phyloP scores from a whole-genome alignment of 2,797 vertebrate species.

The Perodicticus potto region DNA sequence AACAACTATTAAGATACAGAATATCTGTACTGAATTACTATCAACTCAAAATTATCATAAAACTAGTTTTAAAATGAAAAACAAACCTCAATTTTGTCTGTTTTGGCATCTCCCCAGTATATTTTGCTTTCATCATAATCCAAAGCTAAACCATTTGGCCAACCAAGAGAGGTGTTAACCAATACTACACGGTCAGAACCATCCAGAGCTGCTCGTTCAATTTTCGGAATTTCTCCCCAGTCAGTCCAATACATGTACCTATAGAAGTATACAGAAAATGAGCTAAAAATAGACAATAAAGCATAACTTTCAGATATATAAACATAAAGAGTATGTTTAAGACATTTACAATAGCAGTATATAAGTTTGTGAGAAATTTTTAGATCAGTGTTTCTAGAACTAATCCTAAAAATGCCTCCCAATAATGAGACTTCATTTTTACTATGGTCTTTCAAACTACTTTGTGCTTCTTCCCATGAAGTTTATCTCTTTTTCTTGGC shows the following conservation, averaged over 20 bases:
- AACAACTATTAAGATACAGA: constrained; percentile 43
- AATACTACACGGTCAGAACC: constrained; percentile 95
- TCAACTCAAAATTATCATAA: constrained; percentile 28
- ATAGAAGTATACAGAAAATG: constrained; percentile 70
- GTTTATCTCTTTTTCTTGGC: not conserved
- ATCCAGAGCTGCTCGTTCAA: constrained; percentile 96
- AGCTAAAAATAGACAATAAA: constrained; percentile 53
- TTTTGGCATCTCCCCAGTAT: constrained; percentile 99
- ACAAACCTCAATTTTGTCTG: constrained; percentile 97
- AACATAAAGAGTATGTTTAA: constrained; percentile 16
- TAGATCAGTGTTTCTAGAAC: constrained; percentile 29
- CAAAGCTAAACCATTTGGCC: constrained; percentile 97
- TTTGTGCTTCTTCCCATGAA: constrained; percentile 8
- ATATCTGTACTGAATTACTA: constrained; percentile 25
- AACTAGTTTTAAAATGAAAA: constrained; percentile 67
- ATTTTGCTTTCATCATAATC: constrained; percentile 95
- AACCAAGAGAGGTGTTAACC: constrained; percentile 97
- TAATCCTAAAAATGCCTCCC: constrained; percentile 46
- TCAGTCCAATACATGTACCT: constrained; percentile 99
- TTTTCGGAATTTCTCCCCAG: constrained; percentile 98
- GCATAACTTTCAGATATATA: constrained; percentile 13
- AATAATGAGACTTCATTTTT: constrained; percentile 34
- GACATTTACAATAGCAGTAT: not conserved
- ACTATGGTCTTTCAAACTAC: not conserved
- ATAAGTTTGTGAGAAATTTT: constrained; percentile 10